Evolutionary conservation across 64 coral and sea anemone genomes (phyloP).

Genomic region (Actinia equina): DNA sequence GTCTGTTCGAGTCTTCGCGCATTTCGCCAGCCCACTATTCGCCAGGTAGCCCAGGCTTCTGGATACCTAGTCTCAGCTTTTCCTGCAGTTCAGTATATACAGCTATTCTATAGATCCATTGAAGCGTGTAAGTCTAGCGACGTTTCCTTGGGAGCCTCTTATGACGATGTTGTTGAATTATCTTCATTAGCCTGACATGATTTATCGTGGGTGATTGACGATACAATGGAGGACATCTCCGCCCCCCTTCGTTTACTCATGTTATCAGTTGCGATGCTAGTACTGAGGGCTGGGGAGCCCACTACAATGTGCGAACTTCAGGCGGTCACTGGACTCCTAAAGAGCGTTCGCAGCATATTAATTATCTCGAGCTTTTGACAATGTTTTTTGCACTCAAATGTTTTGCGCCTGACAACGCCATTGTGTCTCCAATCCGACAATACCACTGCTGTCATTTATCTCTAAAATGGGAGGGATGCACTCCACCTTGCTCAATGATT

Average conservation of each 20-base stretch:
- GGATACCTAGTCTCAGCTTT: not conserved
- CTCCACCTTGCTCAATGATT: not conserved
- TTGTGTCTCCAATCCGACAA: not conserved
- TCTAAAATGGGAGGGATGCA: not conserved
- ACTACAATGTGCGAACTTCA: not conserved
- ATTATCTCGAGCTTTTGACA: not conserved
- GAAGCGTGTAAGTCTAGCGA: not conserved
- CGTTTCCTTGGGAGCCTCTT: not conserved
- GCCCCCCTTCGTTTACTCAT: not conserved
- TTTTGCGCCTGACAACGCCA: constrained; percentile 5
- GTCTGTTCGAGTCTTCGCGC: not conserved
- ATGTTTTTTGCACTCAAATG: constrained; percentile 14
- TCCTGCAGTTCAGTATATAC: not conserved
- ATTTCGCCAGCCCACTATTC: not conserved
- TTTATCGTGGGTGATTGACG: not conserved
- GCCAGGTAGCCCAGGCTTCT: not conserved
- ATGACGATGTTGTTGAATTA: not conserved
- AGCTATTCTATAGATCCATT: not conserved
- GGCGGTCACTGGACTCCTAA: not conserved
- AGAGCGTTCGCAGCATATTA: not conserved
- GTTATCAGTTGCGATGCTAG: not conserved
- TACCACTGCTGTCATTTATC: constrained; percentile 19
- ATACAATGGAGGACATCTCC: not conserved
- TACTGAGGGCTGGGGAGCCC: not conserved
- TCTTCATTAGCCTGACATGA: not conserved